Evolutionary conservation across 1,140 invertebrate genomes (phyloP).

Genomic region (Leguminivora glycinivorella): DNA sequence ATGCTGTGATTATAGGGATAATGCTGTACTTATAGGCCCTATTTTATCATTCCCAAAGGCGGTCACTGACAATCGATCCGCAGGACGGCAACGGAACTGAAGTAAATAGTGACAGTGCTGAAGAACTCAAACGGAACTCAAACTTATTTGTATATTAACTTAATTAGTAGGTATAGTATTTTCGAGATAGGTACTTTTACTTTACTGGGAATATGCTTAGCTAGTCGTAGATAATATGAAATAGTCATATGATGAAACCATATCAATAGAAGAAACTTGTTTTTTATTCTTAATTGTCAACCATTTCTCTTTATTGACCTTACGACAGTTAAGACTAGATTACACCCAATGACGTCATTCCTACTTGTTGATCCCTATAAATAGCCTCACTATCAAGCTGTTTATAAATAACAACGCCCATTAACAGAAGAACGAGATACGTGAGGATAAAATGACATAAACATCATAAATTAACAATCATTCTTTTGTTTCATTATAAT

Average conservation of each 20-base stretch:
- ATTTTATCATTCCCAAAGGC: too few species aligned
- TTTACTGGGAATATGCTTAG: too few species aligned
- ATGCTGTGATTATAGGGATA: too few species aligned
- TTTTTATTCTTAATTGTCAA: slow-evolving; percentile 4
- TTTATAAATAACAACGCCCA: slow-evolving; percentile 22
- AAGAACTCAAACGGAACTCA: too few species aligned
- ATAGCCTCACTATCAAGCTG: slow-evolving; percentile 1
- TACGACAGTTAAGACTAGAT: neutral
- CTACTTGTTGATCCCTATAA: slow-evolving; percentile 12
- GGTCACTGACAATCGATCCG: too few species aligned
- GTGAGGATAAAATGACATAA: slow-evolving; percentile 1
- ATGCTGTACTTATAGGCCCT: too few species aligned
- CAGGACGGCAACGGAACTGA: too few species aligned
- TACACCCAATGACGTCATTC: neutral
- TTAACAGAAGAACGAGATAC: slow-evolving; percentile 19
- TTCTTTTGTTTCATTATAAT: neutral
- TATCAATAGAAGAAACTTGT: slow-evolving; percentile 12
- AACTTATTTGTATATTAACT: too few species aligned
- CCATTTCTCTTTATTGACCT: slow-evolving; percentile 27
- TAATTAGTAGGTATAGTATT: too few species aligned
- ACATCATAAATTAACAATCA: slow-evolving; percentile 10
- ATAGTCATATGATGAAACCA: neutral
- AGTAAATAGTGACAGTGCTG: too few species aligned
- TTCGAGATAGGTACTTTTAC: too few species aligned
- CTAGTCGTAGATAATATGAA: neutral